These are phyloP conservation scores for Sarcoramphus papa DNA, from an alignment of 2,797 vertebrate genomes.

Conservation along the genomic window DNA sequence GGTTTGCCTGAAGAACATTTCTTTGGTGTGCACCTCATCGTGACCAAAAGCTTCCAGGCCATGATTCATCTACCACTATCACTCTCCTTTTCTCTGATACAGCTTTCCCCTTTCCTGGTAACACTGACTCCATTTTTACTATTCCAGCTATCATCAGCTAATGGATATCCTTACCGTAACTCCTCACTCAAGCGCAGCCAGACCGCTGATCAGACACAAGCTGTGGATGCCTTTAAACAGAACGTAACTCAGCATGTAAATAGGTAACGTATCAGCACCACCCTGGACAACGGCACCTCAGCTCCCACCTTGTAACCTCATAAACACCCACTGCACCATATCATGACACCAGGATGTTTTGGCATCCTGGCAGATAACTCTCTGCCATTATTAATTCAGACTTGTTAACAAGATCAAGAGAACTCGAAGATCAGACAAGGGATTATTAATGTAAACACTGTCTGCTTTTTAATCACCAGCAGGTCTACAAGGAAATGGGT, in stretches of 20 bases:
- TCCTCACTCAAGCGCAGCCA: conserved; percentile 62
- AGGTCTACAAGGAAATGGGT: neutral
- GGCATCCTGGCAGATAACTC: neutral
- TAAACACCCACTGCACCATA: accelerated
- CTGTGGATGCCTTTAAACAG: conserved; percentile 60
- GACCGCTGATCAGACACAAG: neutral
- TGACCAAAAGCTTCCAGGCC: neutral
- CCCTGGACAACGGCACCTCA: accelerated
- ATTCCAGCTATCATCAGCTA: conserved; percentile 78
- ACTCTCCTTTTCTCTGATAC: accelerated
- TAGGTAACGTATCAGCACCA: conserved; percentile 12
- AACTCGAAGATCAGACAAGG: neutral
- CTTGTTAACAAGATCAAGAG: neutral
- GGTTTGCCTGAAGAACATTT: neutral
- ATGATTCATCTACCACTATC: neutral
- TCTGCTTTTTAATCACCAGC: neutral
- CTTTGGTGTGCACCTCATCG: neutral
- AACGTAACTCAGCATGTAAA: conserved; percentile 49
- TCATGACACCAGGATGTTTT: neutral
- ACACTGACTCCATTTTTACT: neutral
- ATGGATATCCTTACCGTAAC: conserved; percentile 75
- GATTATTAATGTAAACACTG: neutral
- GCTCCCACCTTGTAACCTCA: neutral
- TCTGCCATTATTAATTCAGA: neutral
- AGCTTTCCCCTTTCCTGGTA: neutral